Base-by-base conservation (phyloP, 2,797 vertebrate genomes). In the Alfaro cultratus region DNA sequence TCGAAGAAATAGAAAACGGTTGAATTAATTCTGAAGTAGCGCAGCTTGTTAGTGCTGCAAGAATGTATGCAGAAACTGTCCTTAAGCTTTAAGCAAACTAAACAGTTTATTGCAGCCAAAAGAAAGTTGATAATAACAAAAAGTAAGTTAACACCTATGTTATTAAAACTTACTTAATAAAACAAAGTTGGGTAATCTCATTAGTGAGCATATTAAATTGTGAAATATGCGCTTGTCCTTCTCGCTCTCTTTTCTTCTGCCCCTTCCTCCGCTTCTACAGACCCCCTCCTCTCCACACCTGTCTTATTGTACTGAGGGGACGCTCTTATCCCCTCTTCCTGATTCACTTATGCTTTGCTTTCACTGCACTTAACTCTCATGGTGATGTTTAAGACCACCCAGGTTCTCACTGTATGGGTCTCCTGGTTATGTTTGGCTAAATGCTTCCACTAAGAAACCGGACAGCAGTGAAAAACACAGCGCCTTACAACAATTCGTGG, bases 341-440 rank as follows among this genome's bases (percentile, higher is more conserved):
- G 96, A 97, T 96, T 96, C 96, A 97, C 96, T 97, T 97, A 96
- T 95, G 95, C 96, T 97, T 96, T 95, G 95, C 95, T 97, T 97
- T 97, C 96, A 93, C 95, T 95, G 95, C 96, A 94, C 94, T 96
- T 96, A 95, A 95, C 94, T 96, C 96, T 94, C 92, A 86, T 92
- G 94, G 92, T 95, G 93, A 95, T 93, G 93, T 94, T 73, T 88
- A 83, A 91, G 96, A 97, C 96, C 97, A 97, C 97, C 91, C 92
- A 92, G 75, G 78, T 74, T 85, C 76, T 73, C 84, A 83, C 84
- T 85, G 86, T 85, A 83, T 39, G 43, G 9, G 51, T 73, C 77
- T 81, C 31, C 43, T 36, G 80, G 49, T 81, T 55, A 47, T 55
- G 41, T 81, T 80, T 80, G 62, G 36, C 55, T 78, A 18, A 82